Base-by-base conservation (phyloP, 2,113 vertebrate species). In the Salvelinus sp. region DNA sequence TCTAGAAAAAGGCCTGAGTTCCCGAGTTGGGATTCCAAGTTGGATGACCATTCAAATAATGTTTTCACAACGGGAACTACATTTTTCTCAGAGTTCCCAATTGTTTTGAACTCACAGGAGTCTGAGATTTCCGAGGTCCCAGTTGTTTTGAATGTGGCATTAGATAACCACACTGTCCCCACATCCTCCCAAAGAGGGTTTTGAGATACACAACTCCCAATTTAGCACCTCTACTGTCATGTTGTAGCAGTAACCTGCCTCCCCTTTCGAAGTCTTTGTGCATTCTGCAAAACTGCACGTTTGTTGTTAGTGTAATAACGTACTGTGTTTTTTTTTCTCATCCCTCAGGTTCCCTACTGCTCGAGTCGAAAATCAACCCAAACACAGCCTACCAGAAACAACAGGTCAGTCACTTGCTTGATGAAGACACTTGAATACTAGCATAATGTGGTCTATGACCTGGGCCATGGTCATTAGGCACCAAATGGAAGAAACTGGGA, bases 331-430 rank as follows among this genome's bases (percentile, higher is more conserved):
- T 25, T 25, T 23, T 23, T 62, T 62, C 4, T 47, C 44, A 10
- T 44, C 71, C 69, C 63, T 66, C 87, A 99, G 98, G 98, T 84
- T 99, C 98, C 88, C 92, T 99, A 77, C 93, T 99, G 90, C 91
- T 99, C 92, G 98, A 99, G 88, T 99, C 98, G 72, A 99, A 99
- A 95, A 99, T 99, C 92, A 99, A 99, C 88, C 96, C 97, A 76
- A 99, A 98, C 87, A 99, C 97, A 73, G 97, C 98, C 7, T 99
- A 99, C 93, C 98, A 99, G 95, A 99, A 99, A 91, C 98, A 99
- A 85, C 98, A 99, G 96, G 97, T 99, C 93, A 93, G 90, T 76
- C 16, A 6, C 13, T 2, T 54, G 70, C 12, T 50, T 2, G 23
- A 12, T 4, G 16, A 47, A 16, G 47, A 7, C 25, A 20, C 66